These are phyloP conservation scores for Andrena haemorrhoa DNA, from an alignment of 2,888 invertebrate genomes.

Conservation along the genomic window DNA sequence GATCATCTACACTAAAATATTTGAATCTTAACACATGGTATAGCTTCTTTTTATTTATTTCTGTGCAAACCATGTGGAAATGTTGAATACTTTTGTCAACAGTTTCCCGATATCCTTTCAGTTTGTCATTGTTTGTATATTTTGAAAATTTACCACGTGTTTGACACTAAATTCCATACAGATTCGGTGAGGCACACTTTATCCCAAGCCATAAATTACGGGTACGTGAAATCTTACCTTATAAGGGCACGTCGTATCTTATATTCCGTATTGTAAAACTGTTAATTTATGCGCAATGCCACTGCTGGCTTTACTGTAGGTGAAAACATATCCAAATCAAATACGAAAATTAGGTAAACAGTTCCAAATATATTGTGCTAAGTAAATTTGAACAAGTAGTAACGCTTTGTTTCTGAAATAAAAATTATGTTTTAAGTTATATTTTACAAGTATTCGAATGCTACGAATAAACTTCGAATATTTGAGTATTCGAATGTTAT, in stretches of 20 bases:
- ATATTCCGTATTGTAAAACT: conserved; percentile 71
- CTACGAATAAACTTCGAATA: too few relatives aligned
- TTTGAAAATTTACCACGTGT: neutral
- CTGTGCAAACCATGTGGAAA: too few relatives aligned
- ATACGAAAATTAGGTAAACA: conserved; percentile 11
- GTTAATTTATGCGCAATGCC: conserved; percentile 45
- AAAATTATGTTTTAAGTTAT: too few relatives aligned
- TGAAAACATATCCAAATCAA: conserved; percentile 8
- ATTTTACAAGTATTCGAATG: too few relatives aligned
- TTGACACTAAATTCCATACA: conserved; percentile 60
- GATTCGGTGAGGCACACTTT: conserved; percentile 61
- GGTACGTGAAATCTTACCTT: conserved; percentile 60
- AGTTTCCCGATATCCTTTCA: conserved; percentile 32
- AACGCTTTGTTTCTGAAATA: neutral
- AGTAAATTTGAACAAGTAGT: neutral
- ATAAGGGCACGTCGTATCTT: conserved; percentile 69
- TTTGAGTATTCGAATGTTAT: too few relatives aligned
- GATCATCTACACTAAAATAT: too few relatives aligned
- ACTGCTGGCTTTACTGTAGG: neutral
- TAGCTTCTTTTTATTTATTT: too few relatives aligned
- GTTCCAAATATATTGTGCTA: conserved; percentile 20
- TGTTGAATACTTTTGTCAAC: conserved; percentile 5
- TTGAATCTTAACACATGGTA: too few relatives aligned
- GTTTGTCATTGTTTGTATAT: conserved; percentile 36
- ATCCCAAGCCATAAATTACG: conserved; percentile 72